phyloP scores from a whole-genome alignment of 2,113 vertebrate species.

The Mionectes macconnelli region DNA sequence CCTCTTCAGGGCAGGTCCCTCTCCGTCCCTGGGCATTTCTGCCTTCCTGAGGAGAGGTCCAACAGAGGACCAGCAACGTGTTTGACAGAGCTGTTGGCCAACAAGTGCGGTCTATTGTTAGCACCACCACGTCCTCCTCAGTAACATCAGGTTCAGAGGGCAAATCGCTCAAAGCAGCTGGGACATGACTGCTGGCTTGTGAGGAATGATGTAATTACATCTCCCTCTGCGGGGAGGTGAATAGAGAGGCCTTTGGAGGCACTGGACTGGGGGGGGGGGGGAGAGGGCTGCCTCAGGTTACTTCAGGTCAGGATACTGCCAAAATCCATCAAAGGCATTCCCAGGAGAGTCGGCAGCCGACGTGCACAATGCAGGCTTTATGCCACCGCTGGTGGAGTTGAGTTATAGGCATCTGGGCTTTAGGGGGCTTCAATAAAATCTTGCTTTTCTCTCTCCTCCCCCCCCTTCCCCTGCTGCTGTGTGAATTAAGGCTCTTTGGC shows the following conservation, averaged over 20 bases:
- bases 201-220: conserved; percentile 70
- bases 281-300: conserved; percentile 69
- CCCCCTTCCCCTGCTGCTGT: conserved; percentile 2
- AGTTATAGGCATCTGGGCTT: conserved; percentile 50
- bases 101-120: conserved; percentile 55
- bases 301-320: conserved; percentile 70
- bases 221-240: conserved; percentile 53
- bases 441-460: background rate
- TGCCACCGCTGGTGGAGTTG: conserved; percentile 15
- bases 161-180: conserved; percentile 69
- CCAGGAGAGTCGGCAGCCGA: conserved; percentile 49
- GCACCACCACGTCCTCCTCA: background rate
- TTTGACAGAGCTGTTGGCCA: conserved; percentile 39
- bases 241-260: conserved; percentile 29
- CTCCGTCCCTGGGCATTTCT: background rate
- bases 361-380: conserved; percentile 69
- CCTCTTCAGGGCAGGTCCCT: background rate
- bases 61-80: background rate
- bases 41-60: background rate
- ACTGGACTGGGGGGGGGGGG: background rate
- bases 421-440: conserved; percentile 21
- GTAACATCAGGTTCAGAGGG: conserved; percentile 62
- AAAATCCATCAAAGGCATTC: conserved; percentile 67
- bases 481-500: conserved; percentile 51
- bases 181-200: conserved; percentile 48